Base-by-base conservation (phyloP, 2,113 vertebrate species). In the Argyrosomus japonicus region DNA sequence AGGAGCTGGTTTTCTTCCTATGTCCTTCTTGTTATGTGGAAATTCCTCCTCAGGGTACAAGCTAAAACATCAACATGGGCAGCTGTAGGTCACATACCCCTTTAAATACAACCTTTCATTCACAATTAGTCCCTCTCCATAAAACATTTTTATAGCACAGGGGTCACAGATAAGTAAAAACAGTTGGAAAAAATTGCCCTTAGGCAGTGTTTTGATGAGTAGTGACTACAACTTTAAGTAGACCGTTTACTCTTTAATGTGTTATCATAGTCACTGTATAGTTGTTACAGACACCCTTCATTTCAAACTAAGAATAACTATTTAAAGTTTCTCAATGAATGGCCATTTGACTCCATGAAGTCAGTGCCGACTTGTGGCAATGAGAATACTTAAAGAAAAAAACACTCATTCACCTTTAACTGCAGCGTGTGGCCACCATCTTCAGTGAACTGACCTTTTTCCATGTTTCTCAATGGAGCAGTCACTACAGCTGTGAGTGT, bases 391-490 rank as follows among this genome's bases (percentile, higher is more conserved):
- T 2, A 32, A 32, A 32, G 11, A 69, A 80, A 77, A 65, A 75
- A 27, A 15, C 25, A 61, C 62, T 47, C 53, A 15, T 75, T 58
- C 43, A 51, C 47, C 50, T 75, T 65, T 29, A 69, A 69, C 63
- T 61, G 45, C 32, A 3, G 17, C n/a, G n/a, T 73, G 67, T 45
- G 68, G 84, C 75, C 81, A 47, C n/a, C 27, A 48, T 86, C 45
- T 29, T 80, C 10, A 63, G 17, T 77, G 53, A 69, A 40, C 45
- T 82, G 61, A 82, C 81, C 25, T 62, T 63, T 79, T 74, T 12
- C 63, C 58, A 21, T 58, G 43, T 78, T 87, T 91, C 82, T 91
- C 88, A 92, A 82, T 90, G 85, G 80, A 77, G 68, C 75, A n/a
- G 68, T 69, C 56, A 23, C 40, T 72, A 53, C 72, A 81, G 83